Conservation (phyloP, 1,140 invertebrate genomes). For the Polypedilum vanderplanki region DNA sequence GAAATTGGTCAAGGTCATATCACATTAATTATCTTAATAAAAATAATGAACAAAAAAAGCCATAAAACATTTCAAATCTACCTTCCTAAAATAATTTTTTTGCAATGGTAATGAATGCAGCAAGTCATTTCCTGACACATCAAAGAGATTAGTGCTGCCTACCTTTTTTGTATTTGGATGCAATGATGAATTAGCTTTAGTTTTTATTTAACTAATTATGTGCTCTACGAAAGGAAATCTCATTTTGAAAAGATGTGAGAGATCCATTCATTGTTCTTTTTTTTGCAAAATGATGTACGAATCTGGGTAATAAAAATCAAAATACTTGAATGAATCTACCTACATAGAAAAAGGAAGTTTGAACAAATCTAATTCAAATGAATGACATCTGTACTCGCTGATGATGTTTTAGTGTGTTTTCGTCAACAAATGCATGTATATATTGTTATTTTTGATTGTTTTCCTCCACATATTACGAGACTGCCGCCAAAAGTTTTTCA, state of each 20-base stretch:
- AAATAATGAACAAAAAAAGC: background rate
- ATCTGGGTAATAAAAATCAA: background rate
- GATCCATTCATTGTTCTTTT: background rate
- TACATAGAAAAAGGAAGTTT: background rate
- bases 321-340: background rate
- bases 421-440: too few species aligned
- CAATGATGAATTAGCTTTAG: background rate
- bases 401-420: too few species aligned
- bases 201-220: background rate
- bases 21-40: background rate
- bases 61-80: background rate
- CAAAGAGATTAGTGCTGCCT: background rate
- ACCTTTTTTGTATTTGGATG: background rate
- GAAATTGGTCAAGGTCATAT: conserved; percentile 26
- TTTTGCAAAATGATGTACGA: background rate
- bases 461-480: too few species aligned
- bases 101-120: background rate
- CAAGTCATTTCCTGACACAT: conserved; percentile 2
- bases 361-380: background rate
- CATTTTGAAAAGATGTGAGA: background rate
- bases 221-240: background rate
- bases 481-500: too few species aligned
- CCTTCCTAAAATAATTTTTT: background rate
- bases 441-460: too few species aligned
- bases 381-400: background rate